phyloP scores from a whole-genome alignment of 2,797 vertebrate species.

The Pangasius djambal region DNA sequence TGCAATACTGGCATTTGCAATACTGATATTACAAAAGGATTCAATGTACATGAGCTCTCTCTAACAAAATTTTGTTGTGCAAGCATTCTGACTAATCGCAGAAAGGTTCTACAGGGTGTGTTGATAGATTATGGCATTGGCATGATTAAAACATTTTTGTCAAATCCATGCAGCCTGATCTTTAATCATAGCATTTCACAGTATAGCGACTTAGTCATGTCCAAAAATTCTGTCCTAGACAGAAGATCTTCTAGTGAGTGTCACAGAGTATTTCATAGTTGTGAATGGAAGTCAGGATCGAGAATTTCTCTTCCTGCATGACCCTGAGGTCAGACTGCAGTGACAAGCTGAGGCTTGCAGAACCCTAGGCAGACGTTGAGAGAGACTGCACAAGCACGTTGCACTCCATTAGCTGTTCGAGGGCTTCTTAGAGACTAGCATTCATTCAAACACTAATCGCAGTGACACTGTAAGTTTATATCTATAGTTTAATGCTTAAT shows the following conservation, averaged over 20 bases:
- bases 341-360: slow-evolving; percentile 74
- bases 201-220: neutral
- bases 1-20: slow-evolving; percentile 5
- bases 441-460: slow-evolving; percentile 21
- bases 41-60: neutral
- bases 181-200: neutral
- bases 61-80: neutral
- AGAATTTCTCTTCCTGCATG: slow-evolving; percentile 62
- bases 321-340: slow-evolving; percentile 77
- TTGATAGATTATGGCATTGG: neutral
- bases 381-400: neutral
- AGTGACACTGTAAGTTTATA: neutral
- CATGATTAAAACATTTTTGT: neutral
- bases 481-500: neutral
- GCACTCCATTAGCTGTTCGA: slow-evolving; percentile 8
- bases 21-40: slow-evolving; percentile 2
- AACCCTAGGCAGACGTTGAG: slow-evolving; percentile 56
- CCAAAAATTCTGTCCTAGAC: neutral
- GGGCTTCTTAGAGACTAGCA: neutral
- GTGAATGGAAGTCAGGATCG: slow-evolving; percentile 54
- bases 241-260: neutral
- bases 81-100: neutral
- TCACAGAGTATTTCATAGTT: slow-evolving; percentile 25
- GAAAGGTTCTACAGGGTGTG: neutral
- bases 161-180: neutral